Evolutionary conservation across 2,797 vertebrate species (phyloP), one percentile per base, ranked within the genome.

Genomic region (Apodemus agrarius): DNA sequence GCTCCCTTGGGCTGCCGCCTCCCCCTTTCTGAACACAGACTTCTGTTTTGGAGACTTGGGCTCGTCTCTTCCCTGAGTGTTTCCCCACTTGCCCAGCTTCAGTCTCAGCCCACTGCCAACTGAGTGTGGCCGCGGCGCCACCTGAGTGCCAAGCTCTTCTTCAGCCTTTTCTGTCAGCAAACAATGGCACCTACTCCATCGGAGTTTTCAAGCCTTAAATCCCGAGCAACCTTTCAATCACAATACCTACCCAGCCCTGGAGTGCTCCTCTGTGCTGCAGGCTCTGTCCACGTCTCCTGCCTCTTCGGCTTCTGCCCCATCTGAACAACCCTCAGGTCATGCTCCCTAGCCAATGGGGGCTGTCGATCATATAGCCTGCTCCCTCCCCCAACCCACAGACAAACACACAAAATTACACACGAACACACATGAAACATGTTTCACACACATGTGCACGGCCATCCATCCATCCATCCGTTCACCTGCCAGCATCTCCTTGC

Each of bases 111-210:
- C 13, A 4, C 11, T n/a, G 37, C 46, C 76, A 52, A 11, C 16
- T 1, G 1, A 6, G 63, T 34, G 24, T 26, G 63, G 72, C 65
- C 11, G 16, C 1, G 0, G 10, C 40, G 26, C 61, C 29, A n/a
- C 40, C 90, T 0, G 11, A 12, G 6, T n/a, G 59, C 57, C 43
- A 79, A 14, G 29, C 26, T 37, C 40, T 2, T 1, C 34, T 9
- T 49, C 3, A 40, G 78, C 31, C 24, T 49, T 43, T 4, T 14
- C 74, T 31, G 63, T 65, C 46, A 26, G 46, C 37, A 74, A 37
- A 22, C 2, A 37, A 16, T 1, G 49, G 34, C 24, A 8, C 26
- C 54, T 31, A 6, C 9, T 3, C 34, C 17, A 3, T 2, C 16
- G 1, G 0, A 4, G 5, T n/a, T 57, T 46, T 16, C 22, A 7